Conservation (phyloP, 2,113 vertebrate species). For the Tragulus kanchil region DNA sequence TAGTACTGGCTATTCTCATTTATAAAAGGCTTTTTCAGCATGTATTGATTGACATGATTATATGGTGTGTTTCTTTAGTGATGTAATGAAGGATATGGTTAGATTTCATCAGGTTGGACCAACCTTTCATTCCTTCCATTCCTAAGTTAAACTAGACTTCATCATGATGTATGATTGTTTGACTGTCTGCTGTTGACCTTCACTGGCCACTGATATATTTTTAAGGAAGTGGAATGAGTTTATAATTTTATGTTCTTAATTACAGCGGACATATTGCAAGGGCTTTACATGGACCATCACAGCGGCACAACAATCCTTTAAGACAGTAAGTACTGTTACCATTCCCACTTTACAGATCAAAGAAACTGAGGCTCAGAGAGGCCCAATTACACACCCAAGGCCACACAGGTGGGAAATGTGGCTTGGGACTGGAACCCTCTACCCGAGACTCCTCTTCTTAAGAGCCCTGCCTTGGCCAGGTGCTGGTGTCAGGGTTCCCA, state of each 20-base stretch:
- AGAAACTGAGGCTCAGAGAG: constrained; percentile 41
- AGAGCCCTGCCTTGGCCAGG: background rate
- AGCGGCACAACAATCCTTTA: background rate
- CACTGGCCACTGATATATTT: constrained; percentile 2
- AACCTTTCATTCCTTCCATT: constrained; percentile 59
- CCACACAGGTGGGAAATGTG: background rate
- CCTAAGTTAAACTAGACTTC: constrained; percentile 44
- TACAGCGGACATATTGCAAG: constrained; percentile 19
- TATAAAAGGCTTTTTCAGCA: background rate
- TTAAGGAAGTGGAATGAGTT: constrained; percentile 40
- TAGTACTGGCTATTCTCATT: background rate
- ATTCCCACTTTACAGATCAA: constrained; percentile 27
- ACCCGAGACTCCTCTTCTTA: background rate
- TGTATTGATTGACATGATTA: constrained; percentile 30
- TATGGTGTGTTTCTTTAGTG: constrained; percentile 21
- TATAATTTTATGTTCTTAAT: constrained; percentile 73
- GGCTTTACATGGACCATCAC: background rate
- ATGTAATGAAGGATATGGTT: background rate
- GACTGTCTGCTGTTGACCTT: background rate
- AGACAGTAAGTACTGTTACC: background rate
- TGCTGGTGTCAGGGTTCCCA: background rate
- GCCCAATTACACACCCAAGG: background rate
- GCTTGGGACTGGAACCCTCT: background rate
- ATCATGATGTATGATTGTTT: background rate
- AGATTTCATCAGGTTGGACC: constrained; percentile 58